These are phyloP conservation scores for Mesorhabditis sp. DNA, from an alignment of 2,888 invertebrate species.

Conservation along the genomic window DNA sequence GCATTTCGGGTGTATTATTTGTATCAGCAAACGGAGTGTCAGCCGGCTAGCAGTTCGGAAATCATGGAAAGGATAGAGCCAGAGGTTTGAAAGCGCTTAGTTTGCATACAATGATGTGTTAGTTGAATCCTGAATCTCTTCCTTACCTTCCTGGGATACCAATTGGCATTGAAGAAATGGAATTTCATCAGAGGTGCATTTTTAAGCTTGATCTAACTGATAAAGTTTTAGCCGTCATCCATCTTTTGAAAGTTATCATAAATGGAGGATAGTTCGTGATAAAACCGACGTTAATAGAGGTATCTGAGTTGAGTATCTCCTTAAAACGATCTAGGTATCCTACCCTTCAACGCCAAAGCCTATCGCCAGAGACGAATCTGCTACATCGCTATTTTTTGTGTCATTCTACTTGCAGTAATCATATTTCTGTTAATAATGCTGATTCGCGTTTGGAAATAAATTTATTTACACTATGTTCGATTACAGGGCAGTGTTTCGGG, in stretches of 20 bases:
- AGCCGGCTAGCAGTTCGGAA: too few species aligned
- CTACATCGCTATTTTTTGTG: not conserved
- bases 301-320: too few species aligned
- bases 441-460: constrained; percentile 4
- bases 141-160: not conserved
- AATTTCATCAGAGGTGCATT: not conserved
- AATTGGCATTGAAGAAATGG: not conserved
- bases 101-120: not conserved
- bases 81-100: too few species aligned
- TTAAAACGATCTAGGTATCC: not conserved
- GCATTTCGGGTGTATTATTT: too few species aligned
- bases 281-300: too few species aligned
- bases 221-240: not conserved
- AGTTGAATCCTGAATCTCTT: constrained; percentile 2
- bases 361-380: not conserved
- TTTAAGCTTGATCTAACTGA: too few species aligned
- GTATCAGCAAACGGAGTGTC: too few species aligned
- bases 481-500: not conserved
- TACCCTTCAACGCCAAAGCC: constrained; percentile 1
- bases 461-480: too few species aligned
- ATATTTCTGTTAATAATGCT: not conserved
- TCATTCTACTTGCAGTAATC: not conserved
- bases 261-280: too few species aligned
- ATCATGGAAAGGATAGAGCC: too few species aligned
- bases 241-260: not conserved